These are phyloP conservation scores for Leptinotarsa peninsularis DNA, from an alignment of 2,888 invertebrate species.

Conservation along the genomic window DNA sequence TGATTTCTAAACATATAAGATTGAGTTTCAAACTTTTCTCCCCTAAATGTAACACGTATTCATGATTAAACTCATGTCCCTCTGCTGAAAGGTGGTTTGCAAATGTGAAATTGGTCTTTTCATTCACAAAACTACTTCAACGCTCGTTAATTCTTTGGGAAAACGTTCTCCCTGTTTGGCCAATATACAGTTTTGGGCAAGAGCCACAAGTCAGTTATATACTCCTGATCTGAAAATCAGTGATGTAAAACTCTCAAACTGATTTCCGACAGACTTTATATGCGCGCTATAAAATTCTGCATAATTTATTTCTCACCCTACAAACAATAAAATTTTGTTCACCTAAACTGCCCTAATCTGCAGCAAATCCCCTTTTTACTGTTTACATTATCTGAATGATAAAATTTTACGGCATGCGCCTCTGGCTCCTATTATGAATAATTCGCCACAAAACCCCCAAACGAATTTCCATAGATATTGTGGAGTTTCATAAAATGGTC, in stretches of 20 bases:
- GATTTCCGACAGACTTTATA: not conserved
- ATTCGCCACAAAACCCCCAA: constrained; percentile 14
- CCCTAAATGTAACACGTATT: no score
- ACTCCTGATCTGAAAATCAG: not conserved
- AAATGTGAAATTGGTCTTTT: no score
- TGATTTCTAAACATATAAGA: no score
- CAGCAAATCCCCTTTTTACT: constrained; percentile 8
- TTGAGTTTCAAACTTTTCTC: no score
- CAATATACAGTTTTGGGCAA: no score
- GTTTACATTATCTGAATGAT: constrained; percentile 20
- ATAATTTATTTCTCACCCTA: constrained; percentile 15
- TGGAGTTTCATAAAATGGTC: constrained; percentile 19
- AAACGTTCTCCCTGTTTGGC: no score
- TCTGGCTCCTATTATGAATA: constrained; percentile 17
- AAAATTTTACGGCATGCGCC: constrained; percentile 24
- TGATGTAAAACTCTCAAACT: not conserved
- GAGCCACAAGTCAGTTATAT: no score
- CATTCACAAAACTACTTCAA: no score
- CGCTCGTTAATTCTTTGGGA: no score
- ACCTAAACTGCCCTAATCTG: constrained; percentile 8
- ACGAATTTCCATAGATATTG: constrained; percentile 22
- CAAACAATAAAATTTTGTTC: constrained; percentile 22
- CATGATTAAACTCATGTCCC: no score
- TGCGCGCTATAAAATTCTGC: not conserved
- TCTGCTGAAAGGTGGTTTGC: no score